Base-by-base conservation (phyloP, 2,888 invertebrate species). In the Cantharis lateralis region DNA sequence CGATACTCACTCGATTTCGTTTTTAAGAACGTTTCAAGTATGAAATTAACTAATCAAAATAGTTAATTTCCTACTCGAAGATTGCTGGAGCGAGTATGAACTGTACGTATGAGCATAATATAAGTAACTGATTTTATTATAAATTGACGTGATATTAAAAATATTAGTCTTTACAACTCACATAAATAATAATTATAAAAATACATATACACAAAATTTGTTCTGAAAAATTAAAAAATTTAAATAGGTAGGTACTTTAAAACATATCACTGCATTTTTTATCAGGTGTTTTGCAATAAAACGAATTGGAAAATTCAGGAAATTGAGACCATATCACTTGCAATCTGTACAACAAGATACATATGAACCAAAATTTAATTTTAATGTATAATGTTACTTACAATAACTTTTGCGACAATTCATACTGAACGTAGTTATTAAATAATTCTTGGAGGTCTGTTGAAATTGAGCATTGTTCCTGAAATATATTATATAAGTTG, bases 401-500 rank as follows among this genome's bases (percentile, higher is more conserved):
- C 89, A 87, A 79, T 77, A 85, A 82, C 81, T 85, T 84, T 78
- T 88, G 87, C 70, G 87, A 85, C 62, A 89, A 82, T 76, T 85
- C 83, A 78, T 87, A 86, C 79, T 87, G 84, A n/a, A 87, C 84
- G 24, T 86, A 84, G 73, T 85, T 86, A 71, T 89, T 88, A 77
- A 87, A 83, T 61, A 88, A 84, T 78, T 88, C 85, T 79, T 87
- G 86, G 76, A 88, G 87, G 26, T 80, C 80, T 3, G 87, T 86
- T 15, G 85, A 84, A 28, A 84, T 84, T 68, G 88, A 88, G 85
- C 88, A 89, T 78, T 85, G 87, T 70, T 87, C 87, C 87, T 87
- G 82, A 80, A 84, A 86, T 79, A 78, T 82, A 79, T 75, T 78
- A n/a, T n/a, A n/a, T 64, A 78, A 74, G 71, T 32, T 62, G 15